Conservation (phyloP, 2,888 invertebrate species). For the Busseola fusca region DNA sequence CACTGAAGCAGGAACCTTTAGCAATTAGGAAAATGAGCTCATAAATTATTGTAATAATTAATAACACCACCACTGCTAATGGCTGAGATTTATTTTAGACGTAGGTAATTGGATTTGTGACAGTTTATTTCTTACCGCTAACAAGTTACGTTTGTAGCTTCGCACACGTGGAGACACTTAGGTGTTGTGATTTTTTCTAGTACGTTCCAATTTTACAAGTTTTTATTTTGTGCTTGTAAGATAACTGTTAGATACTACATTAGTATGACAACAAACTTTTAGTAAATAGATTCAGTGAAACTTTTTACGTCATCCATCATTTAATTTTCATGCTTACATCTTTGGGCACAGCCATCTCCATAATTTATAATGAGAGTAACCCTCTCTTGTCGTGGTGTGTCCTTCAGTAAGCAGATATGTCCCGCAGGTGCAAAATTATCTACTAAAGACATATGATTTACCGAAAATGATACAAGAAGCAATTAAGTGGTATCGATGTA, state of each 20-base stretch:
- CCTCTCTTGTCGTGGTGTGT: too few relatives aligned
- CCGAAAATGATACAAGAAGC: conserved; percentile 30
- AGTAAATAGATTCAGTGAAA: neutral
- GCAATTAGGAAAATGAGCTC: conserved; percentile 40
- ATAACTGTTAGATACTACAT: neutral
- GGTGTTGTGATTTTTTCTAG: too few relatives aligned
- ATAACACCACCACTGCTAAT: conserved; percentile 8
- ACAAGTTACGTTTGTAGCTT: neutral
- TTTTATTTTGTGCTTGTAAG: neutral
- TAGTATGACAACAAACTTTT: neutral
- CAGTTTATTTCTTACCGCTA: neutral
- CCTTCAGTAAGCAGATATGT: neutral
- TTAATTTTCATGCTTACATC: neutral
- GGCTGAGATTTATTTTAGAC: conserved; percentile 30
- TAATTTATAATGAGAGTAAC: neutral
- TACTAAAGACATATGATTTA: conserved; percentile 19
- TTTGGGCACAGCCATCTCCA: neutral
- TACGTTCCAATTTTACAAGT: neutral
- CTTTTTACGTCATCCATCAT: neutral
- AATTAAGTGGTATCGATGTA: conserved; percentile 30
- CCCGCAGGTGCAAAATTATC: neutral
- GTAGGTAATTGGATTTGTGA: conserved; percentile 2
- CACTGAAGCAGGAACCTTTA: conserved; percentile 35
- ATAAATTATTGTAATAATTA: conserved; percentile 33
- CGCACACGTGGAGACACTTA: neutral